phyloP scores from a whole-genome alignment of 2,888 invertebrate species.

The Heliconius ismenius region DNA sequence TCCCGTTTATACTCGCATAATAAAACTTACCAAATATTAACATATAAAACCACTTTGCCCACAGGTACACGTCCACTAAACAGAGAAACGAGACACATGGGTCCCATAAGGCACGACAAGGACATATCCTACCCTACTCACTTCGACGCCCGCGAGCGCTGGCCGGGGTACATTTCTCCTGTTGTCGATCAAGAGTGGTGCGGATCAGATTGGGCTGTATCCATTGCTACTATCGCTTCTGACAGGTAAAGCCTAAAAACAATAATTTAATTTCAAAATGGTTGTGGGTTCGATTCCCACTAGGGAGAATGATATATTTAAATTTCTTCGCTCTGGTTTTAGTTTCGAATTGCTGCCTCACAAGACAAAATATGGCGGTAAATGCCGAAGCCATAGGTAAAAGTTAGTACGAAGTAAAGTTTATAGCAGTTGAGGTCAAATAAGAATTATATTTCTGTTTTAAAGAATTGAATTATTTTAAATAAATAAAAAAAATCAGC shows the following conservation, averaged over 20 bases:
- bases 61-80: constrained; percentile 80
- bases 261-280: neutral
- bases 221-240: constrained; percentile 90
- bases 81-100: constrained; percentile 79
- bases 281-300: neutral
- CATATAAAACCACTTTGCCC: constrained; percentile 7
- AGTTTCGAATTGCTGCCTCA: neutral
- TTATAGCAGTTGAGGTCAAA: no score
- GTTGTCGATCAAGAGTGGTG: constrained; percentile 89
- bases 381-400: no score
- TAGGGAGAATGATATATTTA: neutral
- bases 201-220: constrained; percentile 96
- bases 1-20: neutral
- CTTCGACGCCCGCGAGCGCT: constrained; percentile 89
- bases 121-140: constrained; percentile 82
- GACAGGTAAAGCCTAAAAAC: constrained; percentile 82
- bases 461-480: no score
- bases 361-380: neutral
- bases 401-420: no score
- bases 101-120: constrained; percentile 83
- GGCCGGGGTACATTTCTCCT: constrained; percentile 88
- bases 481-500: no score
- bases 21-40: neutral
- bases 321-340: neutral
- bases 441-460: no score